phyloP scores from a whole-genome alignment of 2,888 invertebrate species.

The Strigamia crassipes region DNA sequence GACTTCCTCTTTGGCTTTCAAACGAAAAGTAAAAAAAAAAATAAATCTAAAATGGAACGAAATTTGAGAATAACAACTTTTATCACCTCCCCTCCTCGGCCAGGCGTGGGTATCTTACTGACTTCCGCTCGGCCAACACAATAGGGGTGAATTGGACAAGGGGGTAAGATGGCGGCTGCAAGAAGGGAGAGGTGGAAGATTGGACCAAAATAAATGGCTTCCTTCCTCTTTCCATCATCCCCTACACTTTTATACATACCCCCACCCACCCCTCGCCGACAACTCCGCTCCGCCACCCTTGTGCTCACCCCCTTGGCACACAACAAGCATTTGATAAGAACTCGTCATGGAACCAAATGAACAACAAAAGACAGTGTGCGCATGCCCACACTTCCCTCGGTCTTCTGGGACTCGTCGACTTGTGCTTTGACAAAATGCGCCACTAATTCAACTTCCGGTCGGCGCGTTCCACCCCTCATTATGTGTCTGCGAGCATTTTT shows the following conservation, averaged over 20 bases:
- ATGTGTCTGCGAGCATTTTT: background rate
- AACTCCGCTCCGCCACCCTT: background rate
- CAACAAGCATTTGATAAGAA: conserved; percentile 6
- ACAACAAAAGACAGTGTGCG: background rate
- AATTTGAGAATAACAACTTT: conserved; percentile 21
- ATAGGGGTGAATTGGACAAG: conserved; percentile 21
- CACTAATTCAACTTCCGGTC: background rate
- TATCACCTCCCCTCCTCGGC: background rate
- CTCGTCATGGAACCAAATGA: conserved; percentile 21
- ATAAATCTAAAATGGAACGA: background rate
- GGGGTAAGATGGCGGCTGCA: conserved; percentile 10
- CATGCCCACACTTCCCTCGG: background rate
- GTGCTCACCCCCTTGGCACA: conserved; percentile 6
- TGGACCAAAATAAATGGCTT: conserved; percentile 21
- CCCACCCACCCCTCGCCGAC: background rate
- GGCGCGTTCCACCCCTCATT: background rate
- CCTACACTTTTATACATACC: conserved; percentile 2
- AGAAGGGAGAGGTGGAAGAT: background rate
- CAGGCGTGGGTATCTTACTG: background rate
- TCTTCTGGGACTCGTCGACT: background rate
- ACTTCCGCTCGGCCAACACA: conserved; percentile 2
- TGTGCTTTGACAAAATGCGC: background rate
- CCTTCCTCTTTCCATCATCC: conserved; percentile 21
- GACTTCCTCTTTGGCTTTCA: too few species aligned
- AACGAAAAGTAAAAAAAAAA: too few species aligned